A percentile compares a stretch with the other conserved stretches of the same genome.
Evolutionary conservation across 1,140 invertebrate species (phyloP).

Genomic region (Batillaria attramentaria): DNA sequence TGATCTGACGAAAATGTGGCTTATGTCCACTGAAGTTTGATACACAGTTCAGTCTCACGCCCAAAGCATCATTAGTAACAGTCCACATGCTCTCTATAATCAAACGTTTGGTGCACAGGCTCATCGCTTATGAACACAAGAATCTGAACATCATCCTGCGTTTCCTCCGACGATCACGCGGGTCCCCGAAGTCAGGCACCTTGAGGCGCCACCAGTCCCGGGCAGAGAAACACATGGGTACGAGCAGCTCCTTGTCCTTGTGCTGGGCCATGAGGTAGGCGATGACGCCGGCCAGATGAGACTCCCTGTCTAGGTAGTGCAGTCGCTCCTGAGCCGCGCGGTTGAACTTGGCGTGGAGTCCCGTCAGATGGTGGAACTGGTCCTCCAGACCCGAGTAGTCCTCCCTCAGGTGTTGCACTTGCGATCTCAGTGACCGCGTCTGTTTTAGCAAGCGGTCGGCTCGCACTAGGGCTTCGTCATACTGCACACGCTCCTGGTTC

Average conservation of each 20-base stretch:
- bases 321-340: background rate
- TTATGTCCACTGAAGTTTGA: no score
- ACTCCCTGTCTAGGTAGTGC: slow-evolving; percentile 5
- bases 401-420: background rate
- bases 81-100: no score
- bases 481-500: background rate
- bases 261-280: slow-evolving; percentile 13
- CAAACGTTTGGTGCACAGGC: no score
- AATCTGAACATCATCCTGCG: background rate
- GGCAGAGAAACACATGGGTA: background rate
- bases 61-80: no score
- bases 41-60: no score
- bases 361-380: background rate
- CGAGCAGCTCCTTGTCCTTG: background rate
- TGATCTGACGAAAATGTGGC: no score
- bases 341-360: slow-evolving; percentile 1
- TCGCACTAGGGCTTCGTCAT: slow-evolving; percentile 4
- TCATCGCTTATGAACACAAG: no score
- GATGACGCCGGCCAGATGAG: slow-evolving; percentile 13
- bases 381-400: slow-evolving; percentile 2
- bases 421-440: slow-evolving; percentile 11
- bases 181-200: background rate
- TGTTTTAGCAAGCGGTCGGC: slow-evolving; percentile 8
- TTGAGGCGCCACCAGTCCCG: background rate
- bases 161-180: background rate